Base-by-base conservation (phyloP, 2,113 vertebrate species). In the Petrocephalus zakoni region DNA sequence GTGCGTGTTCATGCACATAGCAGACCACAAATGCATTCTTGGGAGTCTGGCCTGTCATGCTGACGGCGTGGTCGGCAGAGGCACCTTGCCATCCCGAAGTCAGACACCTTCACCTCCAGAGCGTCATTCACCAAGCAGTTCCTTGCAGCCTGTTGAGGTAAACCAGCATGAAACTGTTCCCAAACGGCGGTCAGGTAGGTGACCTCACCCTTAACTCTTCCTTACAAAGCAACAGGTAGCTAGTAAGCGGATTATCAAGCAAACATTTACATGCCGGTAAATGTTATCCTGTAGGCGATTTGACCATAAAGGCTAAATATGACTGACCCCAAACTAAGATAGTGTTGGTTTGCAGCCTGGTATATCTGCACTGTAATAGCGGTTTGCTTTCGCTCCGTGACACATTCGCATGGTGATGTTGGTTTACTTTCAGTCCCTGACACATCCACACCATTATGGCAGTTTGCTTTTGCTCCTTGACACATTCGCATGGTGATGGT, bases 1-100 rank as follows among this genome's bases (percentile, higher is more conserved):
- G 22, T 5, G 21, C 15, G 11, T 0, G 2, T 53, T 53, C 13
- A 53, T 53, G 15, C 56, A 58, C 21, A 58, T 8, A 8, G 22
- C 22, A 61, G 56, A 22, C 58, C 58, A 2, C 25, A n/a, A 64
- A 64, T 0, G 3, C 9, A 2, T 9, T 2, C 11, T 64, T 9
- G 25, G 61, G 22, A 9, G n/a, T 64, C n/a, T 64, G n/a, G 2
- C 9, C n/a, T 11, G n/a, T 64, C 25, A 25, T 22, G n/a, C n/a
- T 68, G n/a, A 29, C 1, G 61, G 61, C 25, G 3, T 13, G 61
- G 72, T 51, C 72, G 21, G 49, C 46, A 25, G 9, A 11, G 0
- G 9, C 95, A 99, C 98, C 98, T 98, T 88, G 98, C 95, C 98
- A 99, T 99, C 91, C 98, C 98, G 89, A 99, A 99, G 93, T 99